Evolutionary conservation across 2,888 invertebrate species (phyloP).

Genomic region (Andrena praecox): DNA sequence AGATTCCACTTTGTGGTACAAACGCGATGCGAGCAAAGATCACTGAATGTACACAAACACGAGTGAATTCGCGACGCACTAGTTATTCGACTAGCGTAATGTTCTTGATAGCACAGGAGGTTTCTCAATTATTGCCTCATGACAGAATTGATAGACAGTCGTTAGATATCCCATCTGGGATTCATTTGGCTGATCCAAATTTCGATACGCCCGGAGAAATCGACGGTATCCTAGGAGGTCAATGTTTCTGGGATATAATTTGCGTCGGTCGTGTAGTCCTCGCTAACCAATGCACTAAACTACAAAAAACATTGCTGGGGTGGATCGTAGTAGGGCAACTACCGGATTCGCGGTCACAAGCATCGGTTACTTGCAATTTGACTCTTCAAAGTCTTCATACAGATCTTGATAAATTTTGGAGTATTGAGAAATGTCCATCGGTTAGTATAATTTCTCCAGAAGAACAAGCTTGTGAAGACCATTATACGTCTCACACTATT

Average conservation of each 20-base stretch:
- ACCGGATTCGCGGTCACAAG: accelerated
- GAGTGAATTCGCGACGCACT: too few relatives aligned
- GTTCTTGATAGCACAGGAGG: neutral
- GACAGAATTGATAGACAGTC: neutral
- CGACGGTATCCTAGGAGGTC: neutral
- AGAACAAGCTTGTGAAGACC: conserved; percentile 4
- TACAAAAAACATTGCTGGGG: neutral
- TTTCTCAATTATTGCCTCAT: neutral
- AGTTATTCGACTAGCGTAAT: neutral
- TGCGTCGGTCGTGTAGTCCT: neutral
- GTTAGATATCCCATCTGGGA: neutral
- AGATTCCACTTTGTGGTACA: neutral
- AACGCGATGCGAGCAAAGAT: neutral
- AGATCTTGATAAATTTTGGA: conserved; percentile 1
- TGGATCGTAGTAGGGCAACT: neutral
- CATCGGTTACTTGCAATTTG: neutral
- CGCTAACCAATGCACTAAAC: neutral
- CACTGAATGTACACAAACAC: too few relatives aligned
- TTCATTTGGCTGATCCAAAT: conserved; percentile 2
- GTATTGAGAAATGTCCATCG: neutral
- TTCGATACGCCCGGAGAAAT: neutral
- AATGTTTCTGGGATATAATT: conserved; percentile 10
- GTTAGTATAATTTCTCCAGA: neutral
- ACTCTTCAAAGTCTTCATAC: neutral
- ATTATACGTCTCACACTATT: neutral